phyloP scores from a whole-genome alignment of 2,888 invertebrate species.

The Salticus scenicus region DNA sequence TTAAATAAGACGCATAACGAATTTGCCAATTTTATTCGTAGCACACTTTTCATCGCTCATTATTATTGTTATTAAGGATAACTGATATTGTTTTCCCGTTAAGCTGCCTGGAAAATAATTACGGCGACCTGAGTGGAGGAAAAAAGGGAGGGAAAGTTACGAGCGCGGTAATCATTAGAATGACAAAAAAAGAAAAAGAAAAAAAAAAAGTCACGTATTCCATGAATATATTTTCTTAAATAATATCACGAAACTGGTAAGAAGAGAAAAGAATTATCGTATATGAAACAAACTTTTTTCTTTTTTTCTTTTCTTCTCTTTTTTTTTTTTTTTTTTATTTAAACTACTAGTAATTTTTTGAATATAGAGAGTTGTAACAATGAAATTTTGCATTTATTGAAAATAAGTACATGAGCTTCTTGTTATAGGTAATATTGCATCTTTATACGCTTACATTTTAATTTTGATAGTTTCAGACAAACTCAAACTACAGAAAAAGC shows the following conservation, averaged over 20 bases:
- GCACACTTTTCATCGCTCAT: slow-evolving; percentile 65
- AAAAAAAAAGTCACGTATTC: slow-evolving; percentile 38
- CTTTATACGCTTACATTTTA: no score
- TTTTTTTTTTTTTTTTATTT: no score
- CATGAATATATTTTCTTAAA: slow-evolving; percentile 62
- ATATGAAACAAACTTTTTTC: slow-evolving; percentile 35
- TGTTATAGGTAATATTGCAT: no score
- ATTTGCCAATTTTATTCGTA: slow-evolving; percentile 68
- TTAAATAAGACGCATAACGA: slow-evolving; percentile 69
- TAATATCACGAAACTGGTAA: slow-evolving; percentile 50
- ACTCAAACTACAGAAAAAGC: no score
- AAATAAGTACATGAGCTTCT: no score
- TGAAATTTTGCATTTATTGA: no score
- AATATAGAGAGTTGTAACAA: no score
- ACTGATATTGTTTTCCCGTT: slow-evolving; percentile 68
- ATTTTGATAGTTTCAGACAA: no score
- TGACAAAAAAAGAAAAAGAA: slow-evolving; percentile 31
- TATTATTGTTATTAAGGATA: slow-evolving; percentile 70
- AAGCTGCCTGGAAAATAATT: slow-evolving; percentile 68
- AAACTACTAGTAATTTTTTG: no score
- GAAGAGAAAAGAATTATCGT: slow-evolving; percentile 22
- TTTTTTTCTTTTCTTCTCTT: no score
- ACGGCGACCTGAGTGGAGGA: slow-evolving; percentile 40
- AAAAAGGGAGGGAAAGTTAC: slow-evolving; percentile 44
- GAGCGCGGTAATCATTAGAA: slow-evolving; percentile 63